Base-by-base conservation (phyloP, 2,797 vertebrate species). In the Gymnopithys bicolor region DNA sequence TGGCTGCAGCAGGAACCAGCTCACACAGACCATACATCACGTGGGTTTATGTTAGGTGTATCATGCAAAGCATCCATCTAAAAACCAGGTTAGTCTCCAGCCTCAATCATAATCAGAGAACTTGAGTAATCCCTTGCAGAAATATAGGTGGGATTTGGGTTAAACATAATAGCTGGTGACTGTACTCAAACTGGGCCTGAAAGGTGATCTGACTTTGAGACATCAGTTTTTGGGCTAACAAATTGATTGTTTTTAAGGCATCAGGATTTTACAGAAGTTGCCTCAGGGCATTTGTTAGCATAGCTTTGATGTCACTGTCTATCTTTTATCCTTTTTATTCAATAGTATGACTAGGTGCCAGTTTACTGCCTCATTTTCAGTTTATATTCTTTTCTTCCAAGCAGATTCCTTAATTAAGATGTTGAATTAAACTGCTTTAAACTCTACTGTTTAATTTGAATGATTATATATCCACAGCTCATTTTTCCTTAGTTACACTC, bases 341-440 rank as follows among this genome's bases (percentile, higher is more conserved):
- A 67, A 6, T 63, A 37, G 9, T 53, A 32, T 52, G 92, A 84
- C 62, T 64, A 60, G 27, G 2, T 84, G 58, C 22, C 39, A 74
- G 56, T 94, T 94, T 89, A 82, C 73, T 90, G 56, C 76, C 87
- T 93, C 76, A 51, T 78, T 86, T 93, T 94, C 33, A 25, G 37
- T 86, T 93, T 88, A 70, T 75, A 46, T 45, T 83, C 18, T 78
- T 86, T 87, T 73, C 37, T 91, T 95, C 33, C 56, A 84, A 84
- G 63, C 30, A 79, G 33, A 89, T 88, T 90, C 27, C 48, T 93
- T 92, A 93, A 92, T 96, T 89, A 91, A 88, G 62, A 84, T 73
- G 76, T 66, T 93, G 76, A 92, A 86, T 81, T 86, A 93, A 93
- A 82, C 11, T 52, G 11, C 41, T 85, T 88, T 95, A 94, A 90